These are phyloP conservation scores for Tachyglossus aculeatus DNA, from an alignment of 2,797 vertebrate species.

Conservation along the genomic window DNA sequence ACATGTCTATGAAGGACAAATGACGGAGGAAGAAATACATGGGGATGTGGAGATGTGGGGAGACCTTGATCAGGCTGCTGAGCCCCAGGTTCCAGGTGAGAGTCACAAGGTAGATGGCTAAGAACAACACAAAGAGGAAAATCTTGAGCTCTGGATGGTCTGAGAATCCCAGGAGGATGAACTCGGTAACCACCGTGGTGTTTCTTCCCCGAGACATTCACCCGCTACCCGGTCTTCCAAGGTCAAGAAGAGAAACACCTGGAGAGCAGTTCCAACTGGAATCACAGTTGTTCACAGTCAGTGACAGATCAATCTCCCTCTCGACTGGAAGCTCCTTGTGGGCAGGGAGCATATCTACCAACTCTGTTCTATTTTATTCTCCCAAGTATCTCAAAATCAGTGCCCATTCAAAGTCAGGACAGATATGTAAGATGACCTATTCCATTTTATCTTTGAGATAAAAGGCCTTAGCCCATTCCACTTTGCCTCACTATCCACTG, in stretches of 20 bases:
- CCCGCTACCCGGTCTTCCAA: background rate
- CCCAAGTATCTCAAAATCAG: too few relatives aligned
- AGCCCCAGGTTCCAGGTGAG: background rate
- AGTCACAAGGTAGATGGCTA: background rate
- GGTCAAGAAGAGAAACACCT: background rate
- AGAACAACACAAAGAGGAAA: background rate
- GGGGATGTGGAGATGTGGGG: background rate
- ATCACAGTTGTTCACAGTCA: too few relatives aligned
- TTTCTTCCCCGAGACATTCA: slow-evolving; percentile 3
- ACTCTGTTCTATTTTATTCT: too few relatives aligned
- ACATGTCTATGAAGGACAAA: background rate
- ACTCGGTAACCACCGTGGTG: background rate
- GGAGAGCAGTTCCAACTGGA: background rate
- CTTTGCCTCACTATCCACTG: too few relatives aligned
- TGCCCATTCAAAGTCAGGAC: too few relatives aligned
- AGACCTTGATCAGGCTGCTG: background rate
- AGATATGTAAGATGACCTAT: too few relatives aligned
- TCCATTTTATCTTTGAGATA: too few relatives aligned
- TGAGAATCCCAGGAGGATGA: background rate
- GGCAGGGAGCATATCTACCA: too few relatives aligned
- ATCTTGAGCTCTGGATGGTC: background rate
- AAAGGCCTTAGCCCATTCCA: too few relatives aligned
- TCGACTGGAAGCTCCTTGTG: too few relatives aligned
- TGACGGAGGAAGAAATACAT: background rate
- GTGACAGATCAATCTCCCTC: too few relatives aligned